phyloP scores from a whole-genome alignment of 2,888 invertebrate species.

The Pherbina coryleti region DNA sequence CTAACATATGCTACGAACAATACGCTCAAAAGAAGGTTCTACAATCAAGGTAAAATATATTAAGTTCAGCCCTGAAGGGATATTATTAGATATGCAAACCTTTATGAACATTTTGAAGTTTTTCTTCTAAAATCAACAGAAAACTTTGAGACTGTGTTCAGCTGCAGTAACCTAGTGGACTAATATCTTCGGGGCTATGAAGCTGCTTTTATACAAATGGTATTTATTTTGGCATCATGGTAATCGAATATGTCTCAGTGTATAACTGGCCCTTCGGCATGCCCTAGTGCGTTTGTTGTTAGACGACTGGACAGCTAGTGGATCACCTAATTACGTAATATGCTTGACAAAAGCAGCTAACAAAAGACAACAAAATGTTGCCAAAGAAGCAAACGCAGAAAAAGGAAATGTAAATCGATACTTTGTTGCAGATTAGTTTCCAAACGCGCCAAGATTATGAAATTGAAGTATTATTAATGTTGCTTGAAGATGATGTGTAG shows the following conservation, averaged over 20 bases:
- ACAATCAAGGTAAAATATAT: constrained; percentile 3
- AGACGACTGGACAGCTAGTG: not conserved
- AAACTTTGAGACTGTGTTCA: not conserved
- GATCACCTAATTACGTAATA: constrained; percentile 23
- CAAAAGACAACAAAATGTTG: not conserved
- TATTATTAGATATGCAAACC: not conserved
- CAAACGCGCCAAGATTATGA: constrained; percentile 1
- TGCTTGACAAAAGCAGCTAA: not conserved
- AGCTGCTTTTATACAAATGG: constrained; percentile 27
- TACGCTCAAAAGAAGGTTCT: not conserved
- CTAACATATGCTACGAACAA: not conserved
- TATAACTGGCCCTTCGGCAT: constrained; percentile 15
- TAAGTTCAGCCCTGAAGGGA: not conserved
- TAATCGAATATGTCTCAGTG: constrained; percentile 14
- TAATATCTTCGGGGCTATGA: constrained; percentile 5
- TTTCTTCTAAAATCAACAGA: not conserved
- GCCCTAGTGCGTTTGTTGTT: constrained; percentile 20
- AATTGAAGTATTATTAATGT: not conserved
- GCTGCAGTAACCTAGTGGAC: constrained; percentile 30
- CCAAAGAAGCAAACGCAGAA: not conserved
- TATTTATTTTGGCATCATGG: not conserved
- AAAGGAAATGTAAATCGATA: constrained; percentile 29
- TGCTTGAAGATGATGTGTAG: not conserved
- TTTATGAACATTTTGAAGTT: constrained; percentile 5
- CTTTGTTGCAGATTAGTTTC: constrained; percentile 22